Evolutionary conservation across 2,888 invertebrate genomes (phyloP).

Genomic region (Ischnus inquisitorius): DNA sequence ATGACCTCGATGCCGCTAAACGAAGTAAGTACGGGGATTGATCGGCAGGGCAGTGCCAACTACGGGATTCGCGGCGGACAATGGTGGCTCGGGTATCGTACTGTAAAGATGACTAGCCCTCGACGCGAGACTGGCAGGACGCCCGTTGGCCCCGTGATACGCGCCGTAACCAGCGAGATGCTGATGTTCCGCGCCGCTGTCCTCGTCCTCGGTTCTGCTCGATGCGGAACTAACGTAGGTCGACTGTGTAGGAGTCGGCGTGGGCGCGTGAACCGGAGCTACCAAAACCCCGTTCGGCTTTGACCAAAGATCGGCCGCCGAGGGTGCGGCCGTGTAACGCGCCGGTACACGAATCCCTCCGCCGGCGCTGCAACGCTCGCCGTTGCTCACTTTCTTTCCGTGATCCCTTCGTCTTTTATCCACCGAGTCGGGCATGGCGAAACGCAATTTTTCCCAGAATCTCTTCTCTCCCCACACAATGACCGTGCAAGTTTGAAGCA

Average conservation of each 20-base stretch:
- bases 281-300: slow-evolving; percentile 85
- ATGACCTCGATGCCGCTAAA: slow-evolving; percentile 72
- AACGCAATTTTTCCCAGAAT: slow-evolving; percentile 94
- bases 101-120: slow-evolving; percentile 84
- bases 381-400: slow-evolving; percentile 68
- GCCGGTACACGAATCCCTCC: slow-evolving; percentile 87
- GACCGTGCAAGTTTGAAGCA: slow-evolving; percentile 90
- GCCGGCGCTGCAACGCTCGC: slow-evolving; percentile 66
- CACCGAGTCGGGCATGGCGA: slow-evolving; percentile 91
- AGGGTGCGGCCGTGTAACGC: slow-evolving; percentile 91
- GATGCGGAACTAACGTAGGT: slow-evolving; percentile 88
- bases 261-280: slow-evolving; percentile 86
- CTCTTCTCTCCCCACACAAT: slow-evolving; percentile 92
- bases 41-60: slow-evolving; percentile 75
- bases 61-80: slow-evolving; percentile 75
- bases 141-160: slow-evolving; percentile 76
- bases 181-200: slow-evolving; percentile 88
- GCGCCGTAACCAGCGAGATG: slow-evolving; percentile 87
- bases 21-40: slow-evolving; percentile 84
- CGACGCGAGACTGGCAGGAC: slow-evolving; percentile 82
- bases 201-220: slow-evolving; percentile 89
- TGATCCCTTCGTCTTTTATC: slow-evolving; percentile 77
- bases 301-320: slow-evolving; percentile 89
- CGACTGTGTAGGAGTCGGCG: slow-evolving; percentile 89
- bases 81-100: slow-evolving; percentile 84